Evolutionary conservation across 1,140 invertebrate species (phyloP).

Genomic region (Tribolium madens): DNA sequence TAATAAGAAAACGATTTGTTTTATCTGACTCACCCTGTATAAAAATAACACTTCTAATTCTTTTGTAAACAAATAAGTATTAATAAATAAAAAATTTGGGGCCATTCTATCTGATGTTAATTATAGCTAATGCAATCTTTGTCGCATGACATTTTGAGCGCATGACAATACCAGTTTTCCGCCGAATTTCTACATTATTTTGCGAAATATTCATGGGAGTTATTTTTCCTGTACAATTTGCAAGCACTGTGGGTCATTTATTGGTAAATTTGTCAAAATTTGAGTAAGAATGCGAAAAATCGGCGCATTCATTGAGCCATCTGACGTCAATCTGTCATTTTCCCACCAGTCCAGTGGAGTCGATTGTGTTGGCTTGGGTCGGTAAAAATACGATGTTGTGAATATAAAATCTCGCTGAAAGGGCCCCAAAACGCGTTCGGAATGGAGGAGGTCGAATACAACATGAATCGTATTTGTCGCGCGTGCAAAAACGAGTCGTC

Average conservation of each 20-base stretch:
- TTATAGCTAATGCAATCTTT: too few species aligned
- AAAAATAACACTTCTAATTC: too few species aligned
- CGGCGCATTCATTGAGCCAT: background rate
- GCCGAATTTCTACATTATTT: too few species aligned
- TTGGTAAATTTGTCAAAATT: background rate
- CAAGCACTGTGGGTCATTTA: background rate
- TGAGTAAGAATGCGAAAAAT: background rate
- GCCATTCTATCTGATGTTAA: too few species aligned
- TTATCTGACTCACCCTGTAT: too few species aligned
- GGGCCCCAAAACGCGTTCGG: background rate
- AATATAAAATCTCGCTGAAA: conserved; percentile 25
- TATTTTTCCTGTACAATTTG: background rate
- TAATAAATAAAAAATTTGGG: too few species aligned
- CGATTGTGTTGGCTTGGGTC: conserved; percentile 59
- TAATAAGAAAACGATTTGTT: too few species aligned
- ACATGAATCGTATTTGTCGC: conserved; percentile 57
- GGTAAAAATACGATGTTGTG: conserved; percentile 53
- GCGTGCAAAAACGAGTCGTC: conserved; percentile 59
- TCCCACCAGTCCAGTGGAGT: conserved; percentile 55
- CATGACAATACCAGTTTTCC: too few species aligned
- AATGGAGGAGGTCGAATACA: conserved; percentile 41
- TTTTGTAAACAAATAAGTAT: too few species aligned
- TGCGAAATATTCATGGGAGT: too few species aligned
- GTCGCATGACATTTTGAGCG: too few species aligned
- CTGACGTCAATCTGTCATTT: conserved; percentile 37